Base-by-base conservation (phyloP, 2,113 vertebrate genomes). In the Aptenodytes forsteri region DNA sequence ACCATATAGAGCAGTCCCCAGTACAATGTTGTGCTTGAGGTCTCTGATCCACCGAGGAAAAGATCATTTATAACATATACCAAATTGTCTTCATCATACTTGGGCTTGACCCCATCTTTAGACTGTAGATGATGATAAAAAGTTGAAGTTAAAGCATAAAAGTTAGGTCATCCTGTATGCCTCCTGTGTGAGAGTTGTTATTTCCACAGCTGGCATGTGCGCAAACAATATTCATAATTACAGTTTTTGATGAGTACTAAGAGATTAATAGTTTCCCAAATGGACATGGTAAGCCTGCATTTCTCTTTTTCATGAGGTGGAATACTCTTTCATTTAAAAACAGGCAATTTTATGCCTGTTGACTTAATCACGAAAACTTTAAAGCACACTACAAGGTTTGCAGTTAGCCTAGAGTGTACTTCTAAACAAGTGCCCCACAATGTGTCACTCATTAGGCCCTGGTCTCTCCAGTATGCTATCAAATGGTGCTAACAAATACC, bases 21-120 rank as follows among this genome's bases (percentile, higher is more conserved):
- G 84, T 56, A 66, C 80, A 98, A 69, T 9, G 98, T 98, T 44
- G 97, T 98, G 54, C 98, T 85, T 4, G 93, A 98, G 21, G 98
- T 98, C 83, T 98, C 98, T 3, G 97, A 98, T 85, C 98, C 98
- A 58, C 97, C 98, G 1, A 98, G 69, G 89, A 98, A 98, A 61
- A 99, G 97, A 70, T 98, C 98, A 4, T 91, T 91, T 64, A 98
- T 95, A 50, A 96, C 87, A 47, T 96, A 70, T 8, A 97, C 58
- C 97, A 99, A 89, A 80, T 98, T 98, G 8, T 98, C 97, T 85
- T 98, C 98, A 12, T 91, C 95, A 49, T 98, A 98, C 4, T 95
- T 96, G 7, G 97, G 89, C 22, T 92, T 80, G 11, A 76, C 36
- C 8, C 84, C 82, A 1, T 94, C 93, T 83, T 76, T 82, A 30